Percentiles rank a stretch among this genome's conserved stretches.
phyloP scores from a whole-genome alignment of 2,113 vertebrate species.

The Pica pica region DNA sequence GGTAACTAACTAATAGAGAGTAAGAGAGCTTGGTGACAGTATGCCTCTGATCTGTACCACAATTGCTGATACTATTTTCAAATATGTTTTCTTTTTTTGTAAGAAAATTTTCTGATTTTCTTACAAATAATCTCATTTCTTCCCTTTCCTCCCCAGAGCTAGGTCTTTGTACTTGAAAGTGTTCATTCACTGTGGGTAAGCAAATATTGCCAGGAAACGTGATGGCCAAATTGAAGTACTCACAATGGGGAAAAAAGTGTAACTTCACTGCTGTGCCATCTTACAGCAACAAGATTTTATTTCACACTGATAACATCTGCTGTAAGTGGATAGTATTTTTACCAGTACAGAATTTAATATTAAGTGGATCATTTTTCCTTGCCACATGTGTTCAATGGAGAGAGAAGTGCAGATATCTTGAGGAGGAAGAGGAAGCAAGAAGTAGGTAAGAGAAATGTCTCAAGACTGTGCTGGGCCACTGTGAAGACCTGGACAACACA shows the following conservation, averaged over 20 bases:
- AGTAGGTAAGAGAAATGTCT: neutral
- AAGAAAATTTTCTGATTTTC: too few relatives aligned
- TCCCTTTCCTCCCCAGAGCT: neutral
- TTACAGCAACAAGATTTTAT: neutral
- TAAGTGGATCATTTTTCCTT: neutral
- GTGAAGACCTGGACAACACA: neutral
- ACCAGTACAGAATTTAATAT: neutral
- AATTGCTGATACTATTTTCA: neutral
- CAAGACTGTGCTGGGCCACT: rapidly evolving
- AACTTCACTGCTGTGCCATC: neutral
- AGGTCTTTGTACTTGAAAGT: neutral
- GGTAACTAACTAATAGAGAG: neutral
- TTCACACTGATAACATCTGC: neutral
- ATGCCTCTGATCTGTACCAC: neutral
- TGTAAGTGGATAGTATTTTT: neutral
- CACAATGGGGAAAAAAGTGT: neutral
- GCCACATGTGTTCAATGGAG: rapidly evolving
- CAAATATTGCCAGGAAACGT: rapidly evolving
- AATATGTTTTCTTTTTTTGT: neutral
- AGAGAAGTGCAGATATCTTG: neutral
- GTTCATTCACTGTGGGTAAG: neutral
- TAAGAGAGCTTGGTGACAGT: neutral
- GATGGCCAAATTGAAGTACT: neutral
- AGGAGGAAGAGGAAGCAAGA: neutral
- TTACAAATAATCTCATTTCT: neutral